Evolutionary conservation across 2,113 vertebrate species (phyloP).

Genomic region (Cyrtonyx montezumae): DNA sequence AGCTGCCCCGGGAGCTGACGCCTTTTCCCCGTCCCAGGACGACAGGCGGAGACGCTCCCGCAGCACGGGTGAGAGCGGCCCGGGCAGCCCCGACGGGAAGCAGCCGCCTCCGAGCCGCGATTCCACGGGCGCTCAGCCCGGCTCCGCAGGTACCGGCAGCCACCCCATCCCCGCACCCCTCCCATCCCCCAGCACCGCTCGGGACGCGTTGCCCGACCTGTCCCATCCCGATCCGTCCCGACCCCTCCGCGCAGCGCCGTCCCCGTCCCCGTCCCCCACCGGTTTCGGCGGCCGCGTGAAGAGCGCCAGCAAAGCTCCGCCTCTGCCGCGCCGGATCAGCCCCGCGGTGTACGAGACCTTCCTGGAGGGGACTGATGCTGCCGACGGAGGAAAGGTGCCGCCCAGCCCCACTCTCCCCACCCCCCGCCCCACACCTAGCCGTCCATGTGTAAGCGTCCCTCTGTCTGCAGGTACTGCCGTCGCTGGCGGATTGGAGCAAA

Average conservation of each 20-base stretch:
- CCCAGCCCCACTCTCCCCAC: rapidly evolving
- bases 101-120: background rate
- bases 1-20: rapidly evolving
- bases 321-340: constrained; percentile 42
- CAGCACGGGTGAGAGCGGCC: background rate
- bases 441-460: background rate
- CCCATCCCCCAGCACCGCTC: rapidly evolving
- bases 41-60: background rate
- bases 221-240: background rate
- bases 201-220: background rate
- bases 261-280: background rate
- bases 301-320: background rate
- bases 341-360: background rate
- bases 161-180: background rate
- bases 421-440: no score
- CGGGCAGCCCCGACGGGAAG: background rate
- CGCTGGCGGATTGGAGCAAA: background rate
- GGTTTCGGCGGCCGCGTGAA: constrained; percentile 14
- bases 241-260: background rate
- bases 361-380: background rate
- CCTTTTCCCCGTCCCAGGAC: background rate
- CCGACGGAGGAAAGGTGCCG: background rate
- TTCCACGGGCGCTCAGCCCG: background rate
- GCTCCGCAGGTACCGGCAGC: background rate
- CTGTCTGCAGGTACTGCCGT: rapidly evolving